These are phyloP conservation scores for Eurypyga helias DNA, from an alignment of 2,113 vertebrate species.

Conservation along the genomic window DNA sequence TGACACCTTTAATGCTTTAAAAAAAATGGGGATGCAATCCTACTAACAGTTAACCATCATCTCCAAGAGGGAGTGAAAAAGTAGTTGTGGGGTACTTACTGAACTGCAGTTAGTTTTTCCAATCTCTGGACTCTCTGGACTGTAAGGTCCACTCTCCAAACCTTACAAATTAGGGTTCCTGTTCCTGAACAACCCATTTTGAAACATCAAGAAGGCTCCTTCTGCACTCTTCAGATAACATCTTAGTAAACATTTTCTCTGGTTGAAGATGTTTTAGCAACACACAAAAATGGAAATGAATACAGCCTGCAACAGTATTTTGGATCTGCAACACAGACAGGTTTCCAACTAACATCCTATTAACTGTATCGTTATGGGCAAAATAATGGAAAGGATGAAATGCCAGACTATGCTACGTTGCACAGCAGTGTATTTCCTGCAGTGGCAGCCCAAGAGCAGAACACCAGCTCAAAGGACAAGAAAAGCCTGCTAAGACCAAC, in stretches of 20 bases:
- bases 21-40: neutral
- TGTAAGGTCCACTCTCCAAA: neutral
- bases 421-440: no score
- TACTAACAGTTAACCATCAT: neutral
- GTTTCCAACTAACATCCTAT: neutral
- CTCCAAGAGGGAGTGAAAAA: neutral
- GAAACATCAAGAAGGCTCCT: neutral
- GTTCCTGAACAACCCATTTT: neutral
- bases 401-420: neutral
- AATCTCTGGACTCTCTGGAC: neutral
- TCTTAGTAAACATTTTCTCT: neutral
- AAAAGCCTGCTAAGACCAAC: neutral
- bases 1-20: neutral
- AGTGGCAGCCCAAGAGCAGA: neutral
- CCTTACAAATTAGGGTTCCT: neutral
- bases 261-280: neutral
- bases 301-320: neutral
- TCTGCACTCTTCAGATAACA: neutral
- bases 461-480: neutral
- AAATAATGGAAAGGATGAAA: neutral
- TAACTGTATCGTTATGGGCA: neutral
- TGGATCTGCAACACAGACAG: neutral
- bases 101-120: neutral
- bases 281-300: neutral
- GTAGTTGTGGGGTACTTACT: neutral